These are phyloP conservation scores for Vireo altiloquus DNA, from an alignment of 2,113 vertebrate genomes.

Conservation along the genomic window DNA sequence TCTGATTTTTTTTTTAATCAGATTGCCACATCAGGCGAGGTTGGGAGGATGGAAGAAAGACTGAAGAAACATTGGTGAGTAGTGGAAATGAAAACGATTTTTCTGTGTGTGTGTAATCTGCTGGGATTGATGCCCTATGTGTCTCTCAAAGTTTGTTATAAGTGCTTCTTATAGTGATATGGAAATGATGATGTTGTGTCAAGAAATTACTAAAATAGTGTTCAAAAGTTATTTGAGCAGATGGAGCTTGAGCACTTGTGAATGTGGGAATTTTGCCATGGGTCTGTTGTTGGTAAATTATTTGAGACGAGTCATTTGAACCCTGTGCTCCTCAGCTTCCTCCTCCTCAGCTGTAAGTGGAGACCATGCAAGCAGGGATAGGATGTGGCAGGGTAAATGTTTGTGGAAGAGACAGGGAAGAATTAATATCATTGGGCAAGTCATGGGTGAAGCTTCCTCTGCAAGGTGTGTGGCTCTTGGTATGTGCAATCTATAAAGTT, in stretches of 20 bases:
- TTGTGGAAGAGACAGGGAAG: background rate
- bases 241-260: rapidly evolving
- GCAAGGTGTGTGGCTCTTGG: background rate
- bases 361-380: background rate
- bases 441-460: background rate
- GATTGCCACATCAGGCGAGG: background rate
- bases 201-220: background rate
- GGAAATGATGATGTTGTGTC: background rate
- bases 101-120: background rate
- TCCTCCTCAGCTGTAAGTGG: background rate
- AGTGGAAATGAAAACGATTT: background rate
- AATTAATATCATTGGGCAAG: background rate
- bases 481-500: rapidly evolving
- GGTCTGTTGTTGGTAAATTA: background rate
- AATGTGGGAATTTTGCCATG: rapidly evolving
- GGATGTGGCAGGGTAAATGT: background rate
- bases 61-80: background rate
- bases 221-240: background rate
- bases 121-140: background rate
- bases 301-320: background rate
- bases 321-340: background rate
- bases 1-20: background rate
- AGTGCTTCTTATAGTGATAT: background rate
- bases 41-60: background rate
- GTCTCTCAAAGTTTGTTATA: background rate